These are phyloP conservation scores for Hylaeus anthracinus DNA, from an alignment of 1,140 invertebrate genomes.

Conservation along the genomic window DNA sequence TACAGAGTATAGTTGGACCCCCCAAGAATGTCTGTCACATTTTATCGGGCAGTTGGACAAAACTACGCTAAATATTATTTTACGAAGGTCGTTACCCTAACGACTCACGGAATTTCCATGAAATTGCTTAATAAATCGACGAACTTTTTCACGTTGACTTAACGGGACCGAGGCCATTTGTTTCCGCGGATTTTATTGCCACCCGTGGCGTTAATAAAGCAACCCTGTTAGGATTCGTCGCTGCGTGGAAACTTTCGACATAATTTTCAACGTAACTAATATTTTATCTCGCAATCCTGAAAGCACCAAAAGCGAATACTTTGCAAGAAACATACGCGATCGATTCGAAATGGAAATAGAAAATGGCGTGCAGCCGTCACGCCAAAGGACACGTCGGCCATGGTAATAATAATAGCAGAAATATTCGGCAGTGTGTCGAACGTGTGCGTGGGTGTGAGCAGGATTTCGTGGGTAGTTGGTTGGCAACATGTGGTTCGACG, in stretches of 20 bases:
- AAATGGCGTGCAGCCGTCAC: constrained; percentile 34
- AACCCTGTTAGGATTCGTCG: constrained; percentile 52
- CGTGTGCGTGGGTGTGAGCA: constrained; percentile 39
- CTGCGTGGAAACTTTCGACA: constrained; percentile 37
- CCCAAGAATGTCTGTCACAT: too few relatives aligned
- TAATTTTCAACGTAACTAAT: constrained; percentile 23
- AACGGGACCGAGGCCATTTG: constrained; percentile 75
- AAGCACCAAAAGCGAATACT: too few relatives aligned
- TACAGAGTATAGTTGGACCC: too few relatives aligned
- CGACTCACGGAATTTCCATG: constrained; percentile 76
- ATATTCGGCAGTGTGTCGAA: constrained; percentile 57
- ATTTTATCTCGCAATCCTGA: too few relatives aligned
- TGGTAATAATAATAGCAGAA: constrained; percentile 56
- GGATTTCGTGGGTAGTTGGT: constrained; percentile 57
- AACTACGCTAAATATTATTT: too few relatives aligned
- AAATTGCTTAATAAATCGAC: constrained; percentile 80
- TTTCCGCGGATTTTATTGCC: constrained; percentile 76
- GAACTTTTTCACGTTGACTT: constrained; percentile 78
- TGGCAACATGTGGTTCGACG: constrained; percentile 71
- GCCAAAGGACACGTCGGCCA: constrained; percentile 24
- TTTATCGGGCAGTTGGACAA: too few relatives aligned
- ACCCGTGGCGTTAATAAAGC: constrained; percentile 67
- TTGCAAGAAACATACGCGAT: constrained; percentile 12
- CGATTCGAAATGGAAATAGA: constrained; percentile 35
- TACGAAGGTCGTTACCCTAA: constrained; percentile 51